Percentiles rank a stretch among this genome's conserved stretches.
phyloP scores from a whole-genome alignment of 2,888 invertebrate species.

The Itoplectis maculator region DNA sequence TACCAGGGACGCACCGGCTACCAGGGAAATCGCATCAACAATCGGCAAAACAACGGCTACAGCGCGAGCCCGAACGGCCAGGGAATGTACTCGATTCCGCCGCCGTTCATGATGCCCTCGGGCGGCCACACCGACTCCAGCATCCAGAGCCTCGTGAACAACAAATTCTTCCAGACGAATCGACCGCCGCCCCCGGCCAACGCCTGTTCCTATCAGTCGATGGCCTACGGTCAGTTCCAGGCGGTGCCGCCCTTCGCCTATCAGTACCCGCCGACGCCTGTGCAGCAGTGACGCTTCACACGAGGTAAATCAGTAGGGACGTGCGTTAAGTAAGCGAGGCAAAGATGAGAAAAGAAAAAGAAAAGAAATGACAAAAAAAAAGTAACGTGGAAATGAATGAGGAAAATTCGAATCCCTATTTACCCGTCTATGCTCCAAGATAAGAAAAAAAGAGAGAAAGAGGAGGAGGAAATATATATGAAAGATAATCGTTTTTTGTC shows the following conservation, averaged over 20 bases:
- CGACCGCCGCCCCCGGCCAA: slow-evolving; percentile 86
- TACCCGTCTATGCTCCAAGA: slow-evolving; percentile 31
- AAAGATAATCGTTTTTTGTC: slow-evolving; percentile 33
- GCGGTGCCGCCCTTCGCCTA: slow-evolving; percentile 88
- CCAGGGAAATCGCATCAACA: slow-evolving; percentile 79
- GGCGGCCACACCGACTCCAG: slow-evolving; percentile 84
- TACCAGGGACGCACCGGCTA: slow-evolving; percentile 79
- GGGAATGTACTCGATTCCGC: slow-evolving; percentile 84
- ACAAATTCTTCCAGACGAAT: slow-evolving; percentile 91
- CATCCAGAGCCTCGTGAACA: slow-evolving; percentile 87
- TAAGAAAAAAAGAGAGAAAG: slow-evolving; percentile 1
- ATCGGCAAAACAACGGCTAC: slow-evolving; percentile 72
- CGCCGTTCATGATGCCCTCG: slow-evolving; percentile 85
- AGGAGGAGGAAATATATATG: slow-evolving; percentile 4
- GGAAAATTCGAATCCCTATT: slow-evolving; percentile 25
- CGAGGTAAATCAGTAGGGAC: slow-evolving; percentile 68
- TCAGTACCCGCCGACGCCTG: slow-evolving; percentile 88
- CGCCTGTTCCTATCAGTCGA: slow-evolving; percentile 87
- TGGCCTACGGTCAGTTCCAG: slow-evolving; percentile 90
- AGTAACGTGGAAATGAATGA: slow-evolving; percentile 2
- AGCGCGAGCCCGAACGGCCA: slow-evolving; percentile 77
- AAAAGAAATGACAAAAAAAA: slow-evolving; percentile 28
- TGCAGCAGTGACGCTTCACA: slow-evolving; percentile 89
- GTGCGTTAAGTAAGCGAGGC: slow-evolving; percentile 64
- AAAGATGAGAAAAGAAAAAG: slow-evolving; percentile 40